Conservation (phyloP, 2,113 vertebrate genomes). For the Strigops habroptila region DNA sequence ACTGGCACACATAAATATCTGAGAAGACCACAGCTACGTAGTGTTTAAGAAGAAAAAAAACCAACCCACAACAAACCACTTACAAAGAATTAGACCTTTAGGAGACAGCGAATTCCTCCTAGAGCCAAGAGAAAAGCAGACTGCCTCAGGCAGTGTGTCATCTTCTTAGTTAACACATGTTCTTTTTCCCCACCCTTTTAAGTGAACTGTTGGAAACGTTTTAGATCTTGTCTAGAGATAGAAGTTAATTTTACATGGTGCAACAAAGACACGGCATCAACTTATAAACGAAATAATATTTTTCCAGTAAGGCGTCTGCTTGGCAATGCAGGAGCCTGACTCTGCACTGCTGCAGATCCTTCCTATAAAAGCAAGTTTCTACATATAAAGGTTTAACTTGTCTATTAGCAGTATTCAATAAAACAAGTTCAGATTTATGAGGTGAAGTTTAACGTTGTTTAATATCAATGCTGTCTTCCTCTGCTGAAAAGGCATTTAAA, state of each 20-base stretch:
- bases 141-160: conserved; percentile 49
- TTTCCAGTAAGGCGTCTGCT: background rate
- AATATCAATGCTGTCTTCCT: background rate
- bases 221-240: conserved; percentile 62
- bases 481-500: background rate
- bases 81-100: conserved; percentile 22
- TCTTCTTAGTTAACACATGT: conserved; percentile 52
- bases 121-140: conserved; percentile 24
- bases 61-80: background rate
- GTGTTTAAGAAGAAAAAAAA: background rate
- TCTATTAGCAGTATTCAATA: conserved; percentile 10
- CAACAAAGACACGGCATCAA: background rate
- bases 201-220: conserved; percentile 43
- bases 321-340: background rate
- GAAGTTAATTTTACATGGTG: conserved; percentile 49
- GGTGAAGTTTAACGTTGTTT: background rate
- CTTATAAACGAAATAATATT: conserved; percentile 11
- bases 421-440: background rate
- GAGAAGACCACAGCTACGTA: background rate
- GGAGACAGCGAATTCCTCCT: conserved; percentile 18
- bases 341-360: background rate
- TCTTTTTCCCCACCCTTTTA: conserved; percentile 44
- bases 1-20: background rate
- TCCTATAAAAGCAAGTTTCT: background rate
- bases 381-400: background rate